phyloP scores from a whole-genome alignment of 2,113 vertebrate species.

The Lathamus discolor region DNA sequence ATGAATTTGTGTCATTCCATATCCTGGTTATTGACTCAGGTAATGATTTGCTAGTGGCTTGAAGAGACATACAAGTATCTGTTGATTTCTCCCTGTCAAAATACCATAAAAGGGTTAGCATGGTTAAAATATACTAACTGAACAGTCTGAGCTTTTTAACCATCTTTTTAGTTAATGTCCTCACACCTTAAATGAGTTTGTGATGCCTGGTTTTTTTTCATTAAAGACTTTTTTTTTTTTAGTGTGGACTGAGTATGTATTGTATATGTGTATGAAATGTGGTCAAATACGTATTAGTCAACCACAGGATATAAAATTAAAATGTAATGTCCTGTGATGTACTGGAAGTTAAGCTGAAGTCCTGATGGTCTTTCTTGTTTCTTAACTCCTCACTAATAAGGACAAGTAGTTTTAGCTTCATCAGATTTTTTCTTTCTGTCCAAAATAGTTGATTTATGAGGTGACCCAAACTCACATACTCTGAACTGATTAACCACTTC shows the following conservation, averaged over 20 bases:
- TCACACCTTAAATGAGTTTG: background rate
- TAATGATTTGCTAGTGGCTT: background rate
- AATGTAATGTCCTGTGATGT: background rate
- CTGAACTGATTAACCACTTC: background rate
- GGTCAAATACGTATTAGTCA: background rate
- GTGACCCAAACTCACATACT: background rate
- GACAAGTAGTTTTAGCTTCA: background rate
- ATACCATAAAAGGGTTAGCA: background rate
- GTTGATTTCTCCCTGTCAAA: background rate
- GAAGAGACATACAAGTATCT: background rate
- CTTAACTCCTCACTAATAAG: background rate
- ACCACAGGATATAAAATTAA: background rate
- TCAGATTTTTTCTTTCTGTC: background rate
- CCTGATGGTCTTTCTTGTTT: background rate
- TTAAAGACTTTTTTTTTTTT: background rate
- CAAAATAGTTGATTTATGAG: background rate
- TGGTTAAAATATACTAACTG: background rate
- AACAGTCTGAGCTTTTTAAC: background rate
- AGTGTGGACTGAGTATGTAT: background rate
- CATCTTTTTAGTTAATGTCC: background rate
- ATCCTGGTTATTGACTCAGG: background rate
- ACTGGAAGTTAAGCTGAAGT: background rate
- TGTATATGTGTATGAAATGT: background rate
- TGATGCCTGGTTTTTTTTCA: background rate
- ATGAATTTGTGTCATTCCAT: background rate